These are phyloP conservation scores for Strigamia crassipes DNA, from an alignment of 2,888 invertebrate genomes.

Conservation along the genomic window DNA sequence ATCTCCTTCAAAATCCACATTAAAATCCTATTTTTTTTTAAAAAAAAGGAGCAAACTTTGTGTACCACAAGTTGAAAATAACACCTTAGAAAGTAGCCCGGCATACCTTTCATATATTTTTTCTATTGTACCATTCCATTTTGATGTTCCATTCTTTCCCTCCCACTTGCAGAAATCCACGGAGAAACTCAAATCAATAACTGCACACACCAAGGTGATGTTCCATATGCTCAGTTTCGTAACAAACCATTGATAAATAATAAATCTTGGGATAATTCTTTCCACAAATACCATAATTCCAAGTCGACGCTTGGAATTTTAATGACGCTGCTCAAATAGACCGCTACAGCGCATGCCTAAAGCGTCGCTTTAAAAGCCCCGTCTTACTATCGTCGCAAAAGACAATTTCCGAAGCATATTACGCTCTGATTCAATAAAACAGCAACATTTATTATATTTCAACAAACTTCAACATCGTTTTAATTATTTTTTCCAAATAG, in stretches of 20 bases:
- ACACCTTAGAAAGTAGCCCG: conserved; percentile 4
- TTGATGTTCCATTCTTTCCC: conserved; percentile 22
- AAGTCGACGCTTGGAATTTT: background rate
- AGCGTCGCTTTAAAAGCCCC: background rate
- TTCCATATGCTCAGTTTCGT: background rate
- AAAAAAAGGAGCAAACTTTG: background rate
- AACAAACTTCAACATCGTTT: no score
- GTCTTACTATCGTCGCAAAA: background rate
- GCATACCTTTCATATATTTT: conserved; percentile 18
- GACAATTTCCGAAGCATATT: no score
- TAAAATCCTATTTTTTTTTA: background rate
- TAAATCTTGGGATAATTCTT: conserved; percentile 12
- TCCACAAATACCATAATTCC: background rate
- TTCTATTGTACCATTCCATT: conserved; percentile 12
- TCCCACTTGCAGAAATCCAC: conserved; percentile 24
- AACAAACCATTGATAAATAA: conserved; percentile 37
- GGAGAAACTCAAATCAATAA: background rate
- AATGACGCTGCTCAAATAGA: background rate
- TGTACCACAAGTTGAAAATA: conserved; percentile 31
- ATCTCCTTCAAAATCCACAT: background rate
- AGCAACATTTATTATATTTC: no score
- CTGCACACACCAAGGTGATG: conserved; percentile 22
- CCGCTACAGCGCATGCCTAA: background rate
- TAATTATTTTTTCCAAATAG: no score
- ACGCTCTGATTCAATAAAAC: no score